Percentiles rank a stretch among this genome's conserved stretches.
Conservation (phyloP, 2,888 invertebrate species). For the Xestia c-nigrum region DNA sequence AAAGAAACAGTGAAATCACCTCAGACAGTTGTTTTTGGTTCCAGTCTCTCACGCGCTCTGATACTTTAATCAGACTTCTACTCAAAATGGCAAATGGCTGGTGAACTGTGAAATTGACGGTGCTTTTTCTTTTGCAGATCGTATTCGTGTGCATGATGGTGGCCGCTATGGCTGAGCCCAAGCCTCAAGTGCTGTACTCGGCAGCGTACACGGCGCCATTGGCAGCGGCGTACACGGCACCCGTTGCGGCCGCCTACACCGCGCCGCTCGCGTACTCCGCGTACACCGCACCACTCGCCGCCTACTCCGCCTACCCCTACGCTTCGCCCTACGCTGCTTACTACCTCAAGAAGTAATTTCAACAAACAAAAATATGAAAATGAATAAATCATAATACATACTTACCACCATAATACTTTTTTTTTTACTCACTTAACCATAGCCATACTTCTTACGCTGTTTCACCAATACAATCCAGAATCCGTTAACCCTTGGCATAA, state of each 20-base stretch:
- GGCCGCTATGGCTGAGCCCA: constrained; percentile 76
- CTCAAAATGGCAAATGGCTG: neutral
- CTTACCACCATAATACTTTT: neutral
- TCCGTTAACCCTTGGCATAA: too few relatives aligned
- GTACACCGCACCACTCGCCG: constrained; percentile 63
- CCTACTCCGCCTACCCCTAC: constrained; percentile 75
- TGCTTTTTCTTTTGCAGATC: constrained; percentile 73
- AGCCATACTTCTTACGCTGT: neutral
- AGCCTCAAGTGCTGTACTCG: constrained; percentile 79
- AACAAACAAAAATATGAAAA: neutral
- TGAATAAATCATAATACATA: constrained; percentile 18
- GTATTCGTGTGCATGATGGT: constrained; percentile 81
- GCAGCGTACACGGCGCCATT: constrained; percentile 74
- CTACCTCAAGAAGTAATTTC: constrained; percentile 43
- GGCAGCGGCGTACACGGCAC: constrained; percentile 77
- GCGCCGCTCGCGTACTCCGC: constrained; percentile 72
- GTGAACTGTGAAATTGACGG: neutral
- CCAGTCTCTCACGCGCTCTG: too few relatives aligned
- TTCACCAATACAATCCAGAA: too few relatives aligned
- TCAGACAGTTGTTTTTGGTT: neutral
- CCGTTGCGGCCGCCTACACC: constrained; percentile 76
- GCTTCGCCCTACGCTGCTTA: constrained; percentile 71
- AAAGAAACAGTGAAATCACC: constrained; percentile 4
- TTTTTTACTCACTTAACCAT: neutral
- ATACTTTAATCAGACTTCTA: neutral